Evolutionary conservation across 2,113 vertebrate genomes (phyloP).

Genomic region (Hippolais icterina): DNA sequence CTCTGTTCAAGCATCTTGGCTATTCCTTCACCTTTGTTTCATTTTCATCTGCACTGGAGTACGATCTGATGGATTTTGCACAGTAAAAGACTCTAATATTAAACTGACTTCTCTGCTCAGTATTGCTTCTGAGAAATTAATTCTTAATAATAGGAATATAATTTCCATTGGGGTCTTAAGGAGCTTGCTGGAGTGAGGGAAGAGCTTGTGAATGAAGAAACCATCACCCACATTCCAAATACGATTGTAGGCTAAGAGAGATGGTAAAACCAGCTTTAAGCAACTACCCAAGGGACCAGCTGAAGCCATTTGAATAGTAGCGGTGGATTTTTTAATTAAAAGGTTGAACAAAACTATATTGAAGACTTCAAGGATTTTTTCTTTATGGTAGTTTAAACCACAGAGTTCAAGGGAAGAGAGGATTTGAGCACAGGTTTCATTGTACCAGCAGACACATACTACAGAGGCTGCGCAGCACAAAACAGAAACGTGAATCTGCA

Average conservation of each 20-base stretch:
- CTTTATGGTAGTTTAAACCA: slow-evolving; percentile 28
- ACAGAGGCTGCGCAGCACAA: background rate
- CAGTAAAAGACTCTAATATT: slow-evolving; percentile 8
- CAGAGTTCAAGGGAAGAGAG: background rate
- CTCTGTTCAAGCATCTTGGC: background rate
- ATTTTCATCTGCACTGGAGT: background rate
- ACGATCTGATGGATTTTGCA: background rate
- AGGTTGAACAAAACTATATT: slow-evolving; percentile 12
- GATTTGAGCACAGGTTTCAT: background rate
- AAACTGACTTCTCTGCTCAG: background rate
- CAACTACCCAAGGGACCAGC: background rate
- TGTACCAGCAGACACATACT: background rate
- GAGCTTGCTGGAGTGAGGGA: background rate
- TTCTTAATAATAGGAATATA: background rate
- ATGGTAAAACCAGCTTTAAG: background rate
- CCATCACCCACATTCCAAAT: slow-evolving; percentile 11
- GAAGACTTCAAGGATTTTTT: slow-evolving; percentile 17
- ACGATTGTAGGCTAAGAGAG: background rate
- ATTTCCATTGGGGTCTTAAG: background rate
- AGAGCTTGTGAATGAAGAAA: slow-evolving; percentile 36
- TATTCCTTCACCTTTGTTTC: slow-evolving; percentile 21
- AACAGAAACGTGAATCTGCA: slow-evolving; percentile 41
- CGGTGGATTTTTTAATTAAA: slow-evolving; percentile 55
- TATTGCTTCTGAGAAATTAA: slow-evolving; percentile 41
- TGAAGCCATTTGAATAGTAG: background rate